Evolutionary conservation across 1,140 invertebrate species (phyloP).

Genomic region (Choristoneura fumiferana): DNA sequence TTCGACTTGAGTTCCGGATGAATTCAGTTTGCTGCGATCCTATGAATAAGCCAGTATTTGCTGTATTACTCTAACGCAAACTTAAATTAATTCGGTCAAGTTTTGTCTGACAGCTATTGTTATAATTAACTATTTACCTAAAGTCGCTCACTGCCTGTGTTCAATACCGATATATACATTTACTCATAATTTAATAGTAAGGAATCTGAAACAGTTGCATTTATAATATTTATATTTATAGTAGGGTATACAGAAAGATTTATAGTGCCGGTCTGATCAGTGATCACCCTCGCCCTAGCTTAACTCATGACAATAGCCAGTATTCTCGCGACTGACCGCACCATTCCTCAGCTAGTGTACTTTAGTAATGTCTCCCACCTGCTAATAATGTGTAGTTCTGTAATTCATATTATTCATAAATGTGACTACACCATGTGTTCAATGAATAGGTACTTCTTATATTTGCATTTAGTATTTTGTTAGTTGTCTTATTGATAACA

Average conservation of each 20-base stretch:
- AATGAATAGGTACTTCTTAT: slow-evolving; percentile 12
- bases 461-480: slow-evolving; percentile 16
- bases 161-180: slow-evolving; percentile 14
- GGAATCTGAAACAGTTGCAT: slow-evolving; percentile 11
- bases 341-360: slow-evolving; percentile 5
- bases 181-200: neutral
- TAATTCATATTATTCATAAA: slow-evolving; percentile 5
- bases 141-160: slow-evolving; percentile 13
- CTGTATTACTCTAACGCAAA: too few relatives aligned
- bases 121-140: neutral
- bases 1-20: too few relatives aligned
- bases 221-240: slow-evolving; percentile 10
- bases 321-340: slow-evolving; percentile 4
- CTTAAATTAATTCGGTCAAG: too few relatives aligned
- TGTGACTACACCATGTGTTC: slow-evolving; percentile 15
- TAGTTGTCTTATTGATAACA: slow-evolving; percentile 5
- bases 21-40: too few relatives aligned
- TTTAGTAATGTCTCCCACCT: slow-evolving; percentile 11
- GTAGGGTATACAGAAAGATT: neutral
- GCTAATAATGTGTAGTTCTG: slow-evolving; percentile 4
- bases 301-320: slow-evolving; percentile 1
- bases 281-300: neutral
- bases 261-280: neutral
- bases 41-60: too few relatives aligned
- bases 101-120: too few relatives aligned